phyloP scores from a whole-genome alignment of 2,113 vertebrate genomes.

The Chaetodon trifascialis region DNA sequence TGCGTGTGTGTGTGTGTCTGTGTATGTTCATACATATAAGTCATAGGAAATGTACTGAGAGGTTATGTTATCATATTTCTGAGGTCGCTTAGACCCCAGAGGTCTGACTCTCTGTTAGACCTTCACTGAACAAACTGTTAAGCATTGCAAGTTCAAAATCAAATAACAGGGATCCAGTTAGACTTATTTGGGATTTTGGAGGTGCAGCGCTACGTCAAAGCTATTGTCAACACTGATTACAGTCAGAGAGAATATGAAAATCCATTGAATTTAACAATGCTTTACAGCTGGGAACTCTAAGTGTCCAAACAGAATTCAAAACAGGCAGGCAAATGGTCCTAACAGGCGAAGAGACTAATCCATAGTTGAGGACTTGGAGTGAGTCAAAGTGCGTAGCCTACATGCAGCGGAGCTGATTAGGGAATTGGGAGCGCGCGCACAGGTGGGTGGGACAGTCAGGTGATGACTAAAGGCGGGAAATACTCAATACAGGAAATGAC shows the following conservation, averaged over 20 bases:
- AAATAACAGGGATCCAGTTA: neutral
- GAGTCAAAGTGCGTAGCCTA: neutral
- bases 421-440: neutral
- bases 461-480: neutral
- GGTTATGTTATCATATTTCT: too few relatives aligned
- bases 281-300: neutral
- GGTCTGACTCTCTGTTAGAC: neutral
- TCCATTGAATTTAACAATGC: neutral
- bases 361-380: neutral
- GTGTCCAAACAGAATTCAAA: neutral
- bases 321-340: neutral
- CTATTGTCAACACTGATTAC: neutral
- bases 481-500: neutral
- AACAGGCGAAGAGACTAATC: neutral
- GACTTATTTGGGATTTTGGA: neutral
- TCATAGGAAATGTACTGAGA: too few relatives aligned
- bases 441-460: slow-evolving; percentile 13
- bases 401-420: neutral
- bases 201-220: neutral
- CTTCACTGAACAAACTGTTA: neutral
- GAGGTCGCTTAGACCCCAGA: neutral
- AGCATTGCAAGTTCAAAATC: neutral
- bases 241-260: neutral
- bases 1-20: too few relatives aligned
- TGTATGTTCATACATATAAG: too few relatives aligned